Evolutionary conservation across 2,888 invertebrate species (phyloP), one percentile per base, ranked within the genome.

Genomic region (Pterobdella sp.): DNA sequence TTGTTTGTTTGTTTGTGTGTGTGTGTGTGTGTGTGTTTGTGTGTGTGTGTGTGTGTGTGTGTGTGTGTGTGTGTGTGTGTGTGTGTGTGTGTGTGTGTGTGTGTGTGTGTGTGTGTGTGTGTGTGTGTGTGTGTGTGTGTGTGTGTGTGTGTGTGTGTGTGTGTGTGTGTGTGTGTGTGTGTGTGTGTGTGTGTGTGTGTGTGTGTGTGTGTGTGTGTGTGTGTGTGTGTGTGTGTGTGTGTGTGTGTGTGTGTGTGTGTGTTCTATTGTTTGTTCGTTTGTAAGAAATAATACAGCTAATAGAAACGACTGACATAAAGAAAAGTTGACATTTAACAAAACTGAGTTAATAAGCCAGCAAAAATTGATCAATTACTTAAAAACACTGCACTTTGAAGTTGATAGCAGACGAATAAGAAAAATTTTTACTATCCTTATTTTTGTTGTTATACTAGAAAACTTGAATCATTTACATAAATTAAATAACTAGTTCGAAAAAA

Each of bases 51-150:
- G 35, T 68, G 68, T 68, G 29, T 68, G 68, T 37, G 35, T 68
- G 68, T 68, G 35, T 68, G 68, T 42, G 35, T 68, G 68, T 68
- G 42, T 68, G 68, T 68, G 35, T 68, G 68, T 68, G 35, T 42
- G 42, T 68, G 29, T 68, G 68, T 68, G 35, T 68, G 68, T 68
- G 35, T 68, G 68, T 68, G 29, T 68, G 68, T 68, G 35, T 68
- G 36, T 68, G 35, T 68, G 37, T 68, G 35, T 35, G 68, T 68
- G 29, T 68, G 68, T 68, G 68, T 68, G 68, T 68, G 29, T 68
- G 68, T 68, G 68, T 68, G 68, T 68, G 29, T 35, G 36, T 68
- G 68, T 35, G 68, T 68, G 29, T 37, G 68, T 68, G 36, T 68
- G 36, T 68, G 29, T 68, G 36, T 42, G 36, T 68, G 68, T 68